Evolutionary conservation across 64 coral and sea anemone genomes (phyloP).

Genomic region (Montipora foliosa): DNA sequence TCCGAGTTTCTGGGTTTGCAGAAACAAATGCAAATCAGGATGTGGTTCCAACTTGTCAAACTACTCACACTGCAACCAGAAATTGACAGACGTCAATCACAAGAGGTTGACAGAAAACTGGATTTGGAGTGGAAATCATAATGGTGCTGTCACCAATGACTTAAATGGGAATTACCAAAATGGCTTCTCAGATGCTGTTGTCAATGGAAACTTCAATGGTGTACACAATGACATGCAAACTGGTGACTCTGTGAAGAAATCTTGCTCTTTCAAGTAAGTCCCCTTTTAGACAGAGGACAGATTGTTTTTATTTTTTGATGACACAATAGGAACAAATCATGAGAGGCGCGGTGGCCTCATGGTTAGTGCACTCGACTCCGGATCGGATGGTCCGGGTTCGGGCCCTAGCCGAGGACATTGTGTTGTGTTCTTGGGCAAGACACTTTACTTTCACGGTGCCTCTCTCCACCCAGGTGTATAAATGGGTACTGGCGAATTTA

Average conservation of each 20-base stretch:
- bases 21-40: conserved; percentile 49
- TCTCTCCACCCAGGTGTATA: no score
- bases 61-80: conserved; percentile 66
- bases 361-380: no score
- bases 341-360: neutral
- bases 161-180: neutral
- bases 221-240: neutral
- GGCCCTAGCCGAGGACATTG: no score
- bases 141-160: neutral
- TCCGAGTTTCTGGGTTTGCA: conserved; percentile 66
- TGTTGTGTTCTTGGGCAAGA: no score
- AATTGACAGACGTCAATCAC: conserved; percentile 33
- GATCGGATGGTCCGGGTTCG: no score
- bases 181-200: neutral
- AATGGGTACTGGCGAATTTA: no score
- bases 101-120: neutral
- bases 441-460: no score
- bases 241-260: neutral
- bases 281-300: neutral
- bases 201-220: neutral
- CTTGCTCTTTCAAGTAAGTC: conserved; percentile 27
- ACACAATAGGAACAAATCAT: neutral
- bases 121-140: conserved; percentile 2
- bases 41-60: conserved; percentile 45
- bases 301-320: neutral